Base-by-base conservation (phyloP, 2,888 invertebrate species). In the Phyto melanocephala region DNA sequence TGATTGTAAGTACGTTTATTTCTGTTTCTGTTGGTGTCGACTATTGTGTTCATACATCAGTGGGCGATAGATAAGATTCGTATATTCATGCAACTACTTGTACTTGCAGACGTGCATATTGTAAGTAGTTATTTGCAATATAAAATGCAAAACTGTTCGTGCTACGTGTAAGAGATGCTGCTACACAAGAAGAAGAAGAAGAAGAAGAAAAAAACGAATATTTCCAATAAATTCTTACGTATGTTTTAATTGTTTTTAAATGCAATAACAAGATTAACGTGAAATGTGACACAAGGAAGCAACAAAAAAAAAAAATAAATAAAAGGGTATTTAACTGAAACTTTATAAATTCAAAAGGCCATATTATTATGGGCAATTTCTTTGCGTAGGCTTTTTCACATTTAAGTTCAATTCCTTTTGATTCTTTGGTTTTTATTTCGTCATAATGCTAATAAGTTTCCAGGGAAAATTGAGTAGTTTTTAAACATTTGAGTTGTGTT, bases 11-110 rank as follows among this genome's bases (percentile, higher is more conserved):
- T 17, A 17, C 24, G 15, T 15, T 50, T 28, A 47, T 17, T n/a
- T 7, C 1, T 35, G 17, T 47, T 58, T 58, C 33, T 28, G 28
- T 58, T 67, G 79, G 70, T 79, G 79, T 76, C 79, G 82, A 17
- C 67, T 71, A 71, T 71, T 82, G 60, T 82, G 79, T 82, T 82
- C 67, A 62, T 82, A 82, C 79, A 82, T 79, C 79, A 79, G 82
- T 82, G 82, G 82, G 82, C 82, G 82, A 82, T 76, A 82, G 82
- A 82, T 82, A 82, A 82, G 79, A 82, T 76, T 79, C 50, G 6
- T 60, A 62, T 77, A 63, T 62, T 77, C 77, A 62, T 77, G 77
- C 70, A 52, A 70, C 62, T 77, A 15, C 70, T 77, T 70, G 62
- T 77, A 77, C 24, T 70, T 24, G 42, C 33, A 63, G 10, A 63